Evolutionary conservation across 1,140 invertebrate genomes (phyloP), one percentile per base, ranked within the genome.

Genomic region (Drosophila littoralis): DNA sequence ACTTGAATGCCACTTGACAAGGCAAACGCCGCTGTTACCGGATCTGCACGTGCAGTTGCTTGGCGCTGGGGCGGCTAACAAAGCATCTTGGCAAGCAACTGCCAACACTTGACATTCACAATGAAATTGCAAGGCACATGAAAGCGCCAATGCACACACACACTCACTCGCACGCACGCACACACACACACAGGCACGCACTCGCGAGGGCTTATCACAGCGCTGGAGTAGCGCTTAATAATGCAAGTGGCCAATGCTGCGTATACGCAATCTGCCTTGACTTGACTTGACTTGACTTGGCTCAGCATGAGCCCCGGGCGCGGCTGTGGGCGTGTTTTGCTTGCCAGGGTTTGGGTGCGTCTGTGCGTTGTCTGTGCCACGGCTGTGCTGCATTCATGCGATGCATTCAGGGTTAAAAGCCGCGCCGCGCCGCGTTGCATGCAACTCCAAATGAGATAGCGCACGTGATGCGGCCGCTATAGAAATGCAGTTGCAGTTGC

Each of bases 81-180:
- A 86, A 88, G 63, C 72, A 83, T 28, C 22, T 28, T 28, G 22
- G 22, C 22, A 83, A 78, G 80, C 84, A 80, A 80, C 79, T 79
- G 77, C 70, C 77, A 81, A 76, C 84, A 84, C 84, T 89, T 89
- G 84, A 89, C 84, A 89, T 89, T 89, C 84, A 80, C 81, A 82
- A 84, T 88, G 79, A 88, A 77, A 74, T 66, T 79, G 68, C 63
- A 58, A 70, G 60, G 51, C 67, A 54, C 64, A 65, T 70, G 65
- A 69, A 80, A 63, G 45, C 40, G 60, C 68, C 45, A 72, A 40
- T 28, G 63, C 42, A 63, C 60, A 9, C 48, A 58, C 51, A 36
- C 15, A 69, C 48, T 4, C 10, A 51, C 15, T 12, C 9, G 43
- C 7, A 32, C 12, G 6, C 8, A 32, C 7, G 59, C 36, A 46